These are phyloP conservation scores for Arizona elegans DNA, from an alignment of 2,113 vertebrate species.

Conservation along the genomic window DNA sequence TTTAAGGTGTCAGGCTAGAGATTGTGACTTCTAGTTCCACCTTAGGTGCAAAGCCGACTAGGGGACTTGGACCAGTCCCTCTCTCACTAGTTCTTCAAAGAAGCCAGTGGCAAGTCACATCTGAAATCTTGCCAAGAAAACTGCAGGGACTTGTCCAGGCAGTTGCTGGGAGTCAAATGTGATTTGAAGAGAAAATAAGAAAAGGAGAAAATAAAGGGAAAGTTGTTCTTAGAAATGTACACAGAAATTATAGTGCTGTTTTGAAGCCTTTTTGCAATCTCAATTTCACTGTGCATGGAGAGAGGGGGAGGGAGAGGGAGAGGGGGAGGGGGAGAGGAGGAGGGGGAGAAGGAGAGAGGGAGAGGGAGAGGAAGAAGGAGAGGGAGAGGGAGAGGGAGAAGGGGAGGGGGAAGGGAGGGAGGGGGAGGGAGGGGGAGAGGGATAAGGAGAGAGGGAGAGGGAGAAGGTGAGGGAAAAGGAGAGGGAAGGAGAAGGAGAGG, in stretches of 20 bases:
- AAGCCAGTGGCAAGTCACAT: not conserved
- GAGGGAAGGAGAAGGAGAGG: no score
- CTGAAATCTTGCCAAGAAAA: not conserved
- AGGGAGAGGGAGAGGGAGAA: rapidly evolving
- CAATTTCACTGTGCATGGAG: not conserved
- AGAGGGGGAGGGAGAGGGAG: no score
- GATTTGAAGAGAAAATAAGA: not conserved
- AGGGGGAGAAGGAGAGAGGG: no score
- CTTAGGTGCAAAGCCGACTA: not conserved
- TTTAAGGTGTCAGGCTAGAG: not conserved
- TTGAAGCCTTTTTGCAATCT: not conserved
- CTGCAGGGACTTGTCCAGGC: not conserved
- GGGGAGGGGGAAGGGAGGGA: rapidly evolving
- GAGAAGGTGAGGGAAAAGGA: no score
- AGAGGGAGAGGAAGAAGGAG: rapidly evolving
- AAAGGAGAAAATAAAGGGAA: not conserved
- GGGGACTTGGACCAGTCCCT: not conserved
- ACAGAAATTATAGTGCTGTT: not conserved
- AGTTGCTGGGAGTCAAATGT: not conserved
- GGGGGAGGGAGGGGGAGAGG: no score
- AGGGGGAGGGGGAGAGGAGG: rapidly evolving
- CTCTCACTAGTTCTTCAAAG: not conserved
- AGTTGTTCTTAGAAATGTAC: not conserved
- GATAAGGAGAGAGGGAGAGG: no score
- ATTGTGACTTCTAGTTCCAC: not conserved